phyloP scores from a whole-genome alignment of 1,140 invertebrate species.

The Drosophila sp. region DNA sequence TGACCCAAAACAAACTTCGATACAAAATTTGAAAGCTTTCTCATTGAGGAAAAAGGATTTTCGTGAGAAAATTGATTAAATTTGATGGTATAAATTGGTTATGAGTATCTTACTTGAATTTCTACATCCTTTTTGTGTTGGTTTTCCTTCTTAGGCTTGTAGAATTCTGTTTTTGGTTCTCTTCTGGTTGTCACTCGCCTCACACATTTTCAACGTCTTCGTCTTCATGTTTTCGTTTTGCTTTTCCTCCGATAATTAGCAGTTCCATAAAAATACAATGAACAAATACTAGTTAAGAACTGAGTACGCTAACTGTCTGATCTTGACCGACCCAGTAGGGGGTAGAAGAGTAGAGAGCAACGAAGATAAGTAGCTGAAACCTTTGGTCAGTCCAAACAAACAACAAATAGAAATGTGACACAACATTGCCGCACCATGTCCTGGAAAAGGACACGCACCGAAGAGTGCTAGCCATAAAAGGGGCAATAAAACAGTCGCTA shows the following conservation, averaged over 20 bases:
- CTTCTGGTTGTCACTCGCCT: not conserved
- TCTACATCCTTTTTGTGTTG: not conserved
- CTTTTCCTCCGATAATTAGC: constrained; percentile 52
- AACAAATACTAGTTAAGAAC: constrained; percentile 43
- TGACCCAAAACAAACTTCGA: no score
- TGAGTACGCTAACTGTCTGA: constrained; percentile 35
- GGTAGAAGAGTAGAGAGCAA: constrained; percentile 11
- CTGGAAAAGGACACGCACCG: not conserved
- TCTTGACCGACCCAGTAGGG: constrained; percentile 44
- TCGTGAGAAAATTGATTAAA: no score
- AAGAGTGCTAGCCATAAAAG: not conserved
- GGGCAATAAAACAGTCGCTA: not conserved
- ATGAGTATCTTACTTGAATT: no score
- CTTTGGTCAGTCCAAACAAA: constrained; percentile 38
- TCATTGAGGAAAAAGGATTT: no score
- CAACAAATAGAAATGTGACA: constrained; percentile 41
- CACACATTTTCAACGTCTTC: not conserved
- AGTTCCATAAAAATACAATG: constrained; percentile 60
- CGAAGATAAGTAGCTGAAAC: constrained; percentile 37
- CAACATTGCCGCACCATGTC: not conserved
- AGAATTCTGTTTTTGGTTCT: not conserved
- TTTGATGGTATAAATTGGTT: no score
- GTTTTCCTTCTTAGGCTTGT: not conserved
- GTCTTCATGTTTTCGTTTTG: not conserved
- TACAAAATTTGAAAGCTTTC: no score